Evolutionary conservation across 2,113 vertebrate species (phyloP), one percentile per base, ranked within the genome.

Genomic region (Pluvianellus socialis): DNA sequence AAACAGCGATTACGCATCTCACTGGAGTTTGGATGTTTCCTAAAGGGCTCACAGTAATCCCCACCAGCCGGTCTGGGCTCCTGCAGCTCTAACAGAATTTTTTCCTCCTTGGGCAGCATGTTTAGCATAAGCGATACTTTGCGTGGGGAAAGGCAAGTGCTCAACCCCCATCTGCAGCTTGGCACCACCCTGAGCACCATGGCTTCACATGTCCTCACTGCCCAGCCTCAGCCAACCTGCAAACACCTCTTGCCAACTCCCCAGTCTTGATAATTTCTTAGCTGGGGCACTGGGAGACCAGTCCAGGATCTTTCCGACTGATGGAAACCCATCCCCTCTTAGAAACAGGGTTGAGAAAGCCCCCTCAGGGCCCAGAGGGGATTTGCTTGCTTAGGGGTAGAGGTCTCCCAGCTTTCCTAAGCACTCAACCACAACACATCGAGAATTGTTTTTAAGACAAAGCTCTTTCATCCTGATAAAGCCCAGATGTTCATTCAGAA

Each of bases 361-460:
- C 11, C 27, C 22, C 38, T 61, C 7, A 0, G 12, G 32, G 8
- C 50, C 32, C 75, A 86, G 62, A 61, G 26, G 18, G 16, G 12
- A 75, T 53, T 49, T 70, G 24, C 16, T 90, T 85, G 65, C 32
- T 27, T 33, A 14, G 13, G 12, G 8, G 7, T 15, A 79, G 38
- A 35, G 7, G 12, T 9, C 27, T 81, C 40, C 62, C 58, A 68
- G 33, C 80, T 71, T 68, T 49, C 40, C 74, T 23, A 70, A 4
- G 3, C 8, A 30, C 1, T 4, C 28, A 88, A 22, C 55, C 63
- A n/a, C 42, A 61, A 21, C 75, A 63, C 80, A 38, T 47, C 12
- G 70, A 40, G 24, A 55, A 13, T 3, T 83, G 79, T 77, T 96
- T 81, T 80, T 68, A 72, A 92, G 81, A 79, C 16, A 96, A 89